Evolutionary conservation across 2,888 invertebrate genomes (phyloP).

Genomic region (Venusia cambrica): DNA sequence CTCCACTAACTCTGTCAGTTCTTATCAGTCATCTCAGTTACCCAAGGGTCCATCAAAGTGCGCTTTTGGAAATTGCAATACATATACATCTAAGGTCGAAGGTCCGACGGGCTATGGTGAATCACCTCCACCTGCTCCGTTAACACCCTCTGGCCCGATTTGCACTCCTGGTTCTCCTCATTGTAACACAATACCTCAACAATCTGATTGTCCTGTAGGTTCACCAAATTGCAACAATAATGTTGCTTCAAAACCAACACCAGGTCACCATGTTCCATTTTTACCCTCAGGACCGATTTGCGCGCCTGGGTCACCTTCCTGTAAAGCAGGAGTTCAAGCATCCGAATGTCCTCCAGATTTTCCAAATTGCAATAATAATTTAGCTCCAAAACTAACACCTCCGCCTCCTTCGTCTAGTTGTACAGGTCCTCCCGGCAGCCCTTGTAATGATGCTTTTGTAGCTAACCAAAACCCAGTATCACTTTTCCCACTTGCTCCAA

Average conservation of each 20-base stretch:
- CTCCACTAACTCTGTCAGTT: slow-evolving; percentile 8
- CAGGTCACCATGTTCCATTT: not conserved
- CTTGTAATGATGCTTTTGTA: slow-evolving; percentile 12
- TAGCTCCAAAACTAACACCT: not conserved
- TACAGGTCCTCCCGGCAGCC: not conserved
- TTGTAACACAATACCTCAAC: slow-evolving; percentile 9
- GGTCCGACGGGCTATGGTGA: slow-evolving; percentile 12
- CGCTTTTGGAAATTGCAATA: slow-evolving; percentile 35
- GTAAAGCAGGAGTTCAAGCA: slow-evolving; percentile 6
- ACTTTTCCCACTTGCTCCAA: slow-evolving; percentile 5
- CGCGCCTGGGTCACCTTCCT: slow-evolving; percentile 15
- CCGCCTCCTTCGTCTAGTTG: not conserved
- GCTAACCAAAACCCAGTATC: not conserved
- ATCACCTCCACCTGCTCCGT: slow-evolving; percentile 2
- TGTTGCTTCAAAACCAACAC: slow-evolving; percentile 1
- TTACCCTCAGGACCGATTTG: slow-evolving; percentile 8
- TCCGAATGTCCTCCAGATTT: slow-evolving; percentile 9
- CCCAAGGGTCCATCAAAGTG: slow-evolving; percentile 25
- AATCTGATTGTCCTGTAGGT: slow-evolving; percentile 9
- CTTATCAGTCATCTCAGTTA: slow-evolving; percentile 1
- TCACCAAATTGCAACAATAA: slow-evolving; percentile 7
- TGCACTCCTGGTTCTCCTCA: slow-evolving; percentile 18
- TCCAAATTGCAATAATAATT: slow-evolving; percentile 6
- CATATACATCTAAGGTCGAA: slow-evolving; percentile 12
- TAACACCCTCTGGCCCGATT: slow-evolving; percentile 1